A percentile compares a stretch with the other conserved stretches of the same genome.
Evolutionary conservation across 2,797 vertebrate species (phyloP).

Genomic region (Sus cebifrons): DNA sequence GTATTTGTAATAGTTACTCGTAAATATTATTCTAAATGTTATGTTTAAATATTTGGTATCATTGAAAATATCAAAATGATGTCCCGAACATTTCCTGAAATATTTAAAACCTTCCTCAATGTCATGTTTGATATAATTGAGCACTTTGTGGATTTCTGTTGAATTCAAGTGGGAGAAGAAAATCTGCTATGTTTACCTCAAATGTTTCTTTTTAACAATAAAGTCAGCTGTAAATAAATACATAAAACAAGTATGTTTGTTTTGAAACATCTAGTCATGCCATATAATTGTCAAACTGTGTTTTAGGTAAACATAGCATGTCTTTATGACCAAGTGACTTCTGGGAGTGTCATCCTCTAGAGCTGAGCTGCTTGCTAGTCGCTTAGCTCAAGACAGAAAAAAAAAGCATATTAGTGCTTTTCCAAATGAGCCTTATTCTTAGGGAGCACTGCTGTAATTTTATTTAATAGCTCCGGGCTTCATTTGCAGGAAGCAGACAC

Average conservation of each 20-base stretch:
- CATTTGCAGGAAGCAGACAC: conserved; percentile 65
- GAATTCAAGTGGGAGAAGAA: not conserved
- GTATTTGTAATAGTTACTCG: conserved; percentile 40
- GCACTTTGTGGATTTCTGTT: not conserved
- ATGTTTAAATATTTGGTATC: not conserved
- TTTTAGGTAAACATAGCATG: conserved; percentile 43
- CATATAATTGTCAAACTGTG: not conserved
- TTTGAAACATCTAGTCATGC: conserved; percentile 33
- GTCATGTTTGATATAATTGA: not conserved
- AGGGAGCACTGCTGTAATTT: conserved; percentile 53
- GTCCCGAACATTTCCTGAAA: not conserved
- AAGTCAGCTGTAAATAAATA: not conserved
- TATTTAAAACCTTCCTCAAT: not conserved
- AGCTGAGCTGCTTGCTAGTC: not conserved
- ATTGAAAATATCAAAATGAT: not conserved
- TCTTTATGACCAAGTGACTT: not conserved
- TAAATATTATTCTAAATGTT: not conserved
- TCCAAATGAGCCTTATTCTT: conserved; percentile 30
- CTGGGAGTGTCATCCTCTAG: not conserved
- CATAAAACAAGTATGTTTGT: conserved; percentile 5
- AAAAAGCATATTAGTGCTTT: not conserved
- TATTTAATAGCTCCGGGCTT: conserved; percentile 69
- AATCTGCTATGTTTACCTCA: not conserved
- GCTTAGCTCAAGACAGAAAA: not conserved
- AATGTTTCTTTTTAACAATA: conserved; percentile 36